Percentiles rank a stretch among this genome's conserved stretches.
phyloP scores from a whole-genome alignment of 1,140 invertebrate genomes.

The Trichonephila inaurata region DNA sequence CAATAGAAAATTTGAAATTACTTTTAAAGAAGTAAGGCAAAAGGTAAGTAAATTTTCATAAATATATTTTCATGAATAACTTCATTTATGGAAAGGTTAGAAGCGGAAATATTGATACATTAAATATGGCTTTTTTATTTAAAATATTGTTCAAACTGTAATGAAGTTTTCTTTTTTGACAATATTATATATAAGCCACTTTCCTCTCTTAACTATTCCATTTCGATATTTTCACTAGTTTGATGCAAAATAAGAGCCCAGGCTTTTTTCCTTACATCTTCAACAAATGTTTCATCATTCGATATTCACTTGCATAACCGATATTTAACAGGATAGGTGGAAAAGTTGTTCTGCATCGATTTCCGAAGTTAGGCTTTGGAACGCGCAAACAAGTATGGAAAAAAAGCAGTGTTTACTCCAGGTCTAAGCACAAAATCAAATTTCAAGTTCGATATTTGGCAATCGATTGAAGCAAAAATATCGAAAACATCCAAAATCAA shows the following conservation, averaged over 20 bases:
- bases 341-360: conserved; percentile 11
- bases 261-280: neutral
- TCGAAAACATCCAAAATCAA: conserved; percentile 10
- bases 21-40: no score
- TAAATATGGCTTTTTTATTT: neutral
- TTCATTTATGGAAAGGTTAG: neutral
- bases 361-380: neutral
- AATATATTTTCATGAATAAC: neutral
- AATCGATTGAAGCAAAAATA: neutral
- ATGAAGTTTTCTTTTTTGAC: neutral
- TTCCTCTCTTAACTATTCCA: neutral
- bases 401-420: neutral
- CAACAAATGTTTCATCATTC: neutral
- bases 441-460: neutral
- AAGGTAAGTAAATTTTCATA: neutral
- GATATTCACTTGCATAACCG: conserved; percentile 37
- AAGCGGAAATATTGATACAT: neutral
- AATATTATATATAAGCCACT: neutral
- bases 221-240: neutral
- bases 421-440: neutral
- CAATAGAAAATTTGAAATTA: no score
- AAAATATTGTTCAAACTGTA: neutral
- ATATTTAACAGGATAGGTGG: conserved; percentile 27
- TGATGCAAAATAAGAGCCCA: neutral
- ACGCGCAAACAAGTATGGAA: neutral